Percentiles rank a stretch among this genome's conserved stretches.
Evolutionary conservation across 2,888 invertebrate genomes (phyloP).

Genomic region (Ophioninae sp.): DNA sequence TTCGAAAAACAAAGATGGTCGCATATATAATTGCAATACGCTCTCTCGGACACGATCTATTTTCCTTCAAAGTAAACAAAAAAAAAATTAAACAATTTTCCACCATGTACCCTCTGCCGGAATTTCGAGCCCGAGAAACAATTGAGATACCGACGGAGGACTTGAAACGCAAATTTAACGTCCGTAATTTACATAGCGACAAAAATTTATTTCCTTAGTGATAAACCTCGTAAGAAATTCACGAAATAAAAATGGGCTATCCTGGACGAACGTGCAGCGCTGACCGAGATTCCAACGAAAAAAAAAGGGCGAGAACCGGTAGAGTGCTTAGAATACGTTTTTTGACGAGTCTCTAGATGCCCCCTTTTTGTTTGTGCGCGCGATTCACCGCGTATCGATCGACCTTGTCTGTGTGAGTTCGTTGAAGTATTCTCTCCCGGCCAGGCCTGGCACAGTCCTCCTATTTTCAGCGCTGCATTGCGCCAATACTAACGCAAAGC

Average conservation of each 20-base stretch:
- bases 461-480: conserved; percentile 75
- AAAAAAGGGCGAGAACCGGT: not conserved
- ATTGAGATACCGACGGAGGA: too few relatives aligned
- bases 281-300: conserved; percentile 43
- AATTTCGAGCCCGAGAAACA: too few relatives aligned
- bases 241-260: conserved; percentile 8
- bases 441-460: conserved; percentile 47
- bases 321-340: not conserved
- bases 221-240: not conserved
- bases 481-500: conserved; percentile 61
- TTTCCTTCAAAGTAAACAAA: too few relatives aligned
- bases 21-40: too few relatives aligned
- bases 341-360: not conserved
- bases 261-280: conserved; percentile 38
- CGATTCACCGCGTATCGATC: conserved; percentile 60
- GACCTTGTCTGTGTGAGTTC: conserved; percentile 11
- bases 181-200: not conserved
- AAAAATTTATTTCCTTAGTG: not conserved
- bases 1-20: too few relatives aligned
- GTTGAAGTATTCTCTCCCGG: conserved; percentile 23
- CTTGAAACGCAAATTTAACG: too few relatives aligned
- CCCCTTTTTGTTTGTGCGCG: conserved; percentile 18
- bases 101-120: too few relatives aligned
- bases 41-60: too few relatives aligned
- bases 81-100: too few relatives aligned